phyloP scores from a whole-genome alignment of 2,797 vertebrate genomes.

The Brachymystax lenok region DNA sequence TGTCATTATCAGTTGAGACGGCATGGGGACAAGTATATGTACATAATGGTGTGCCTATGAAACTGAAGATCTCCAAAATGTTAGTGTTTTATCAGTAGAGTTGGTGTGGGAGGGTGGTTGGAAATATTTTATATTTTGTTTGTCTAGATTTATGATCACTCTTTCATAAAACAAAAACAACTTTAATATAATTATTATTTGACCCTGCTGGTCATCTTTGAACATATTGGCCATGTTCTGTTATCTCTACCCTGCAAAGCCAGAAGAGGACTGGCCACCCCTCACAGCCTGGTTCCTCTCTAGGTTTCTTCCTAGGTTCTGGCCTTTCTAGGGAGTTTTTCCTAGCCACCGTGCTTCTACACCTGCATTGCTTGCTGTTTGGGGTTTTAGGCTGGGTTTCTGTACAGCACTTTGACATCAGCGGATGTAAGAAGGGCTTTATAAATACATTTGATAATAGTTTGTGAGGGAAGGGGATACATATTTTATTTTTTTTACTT shows the following conservation, averaged over 20 bases:
- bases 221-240: too few relatives aligned
- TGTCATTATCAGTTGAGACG: conserved; percentile 51
- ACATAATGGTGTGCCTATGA: conserved; percentile 80
- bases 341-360: too few relatives aligned
- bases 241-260: too few relatives aligned
- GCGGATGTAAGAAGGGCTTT: too few relatives aligned
- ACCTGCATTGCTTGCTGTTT: too few relatives aligned
- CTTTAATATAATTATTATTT: conserved; percentile 19
- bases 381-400: too few relatives aligned
- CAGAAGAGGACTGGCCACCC: too few relatives aligned
- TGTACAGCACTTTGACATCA: too few relatives aligned
- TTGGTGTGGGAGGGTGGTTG: conserved; percentile 43
- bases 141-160: conserved; percentile 73
- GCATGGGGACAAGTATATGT: conserved; percentile 63
- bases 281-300: too few relatives aligned
- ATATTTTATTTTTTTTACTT: conserved; percentile 39
- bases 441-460: conserved; percentile 26
- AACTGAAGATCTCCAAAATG: conserved; percentile 68
- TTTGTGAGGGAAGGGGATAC: conserved; percentile 60
- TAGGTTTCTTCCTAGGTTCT: too few relatives aligned
- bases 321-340: too few relatives aligned
- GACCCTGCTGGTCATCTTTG: too few relatives aligned
- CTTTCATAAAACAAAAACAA: conserved; percentile 45
- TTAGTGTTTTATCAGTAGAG: conserved; percentile 72
- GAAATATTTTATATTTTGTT: conserved; percentile 72